Conservation (phyloP, 2,113 vertebrate genomes). For the Rafetus swinhoei region DNA sequence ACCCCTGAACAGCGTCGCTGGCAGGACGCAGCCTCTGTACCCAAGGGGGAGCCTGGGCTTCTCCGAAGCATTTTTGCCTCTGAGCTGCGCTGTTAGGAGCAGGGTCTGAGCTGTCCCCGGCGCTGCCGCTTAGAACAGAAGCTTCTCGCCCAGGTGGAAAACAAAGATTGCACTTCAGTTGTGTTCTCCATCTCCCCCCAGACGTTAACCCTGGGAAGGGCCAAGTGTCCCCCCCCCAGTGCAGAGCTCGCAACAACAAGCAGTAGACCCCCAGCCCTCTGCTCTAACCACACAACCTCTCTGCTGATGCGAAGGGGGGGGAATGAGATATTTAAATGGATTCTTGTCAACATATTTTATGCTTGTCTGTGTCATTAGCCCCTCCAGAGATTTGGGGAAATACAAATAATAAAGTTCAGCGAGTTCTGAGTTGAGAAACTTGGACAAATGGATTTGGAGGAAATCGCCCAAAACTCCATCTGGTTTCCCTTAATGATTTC, state of each 20-base stretch:
- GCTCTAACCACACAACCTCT: neutral
- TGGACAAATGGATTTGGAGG: conserved; percentile 2
- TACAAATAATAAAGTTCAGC: conserved; percentile 48
- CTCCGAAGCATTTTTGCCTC: neutral
- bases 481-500: conserved; percentile 56
- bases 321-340: neutral
- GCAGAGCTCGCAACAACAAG: rapidly evolving
- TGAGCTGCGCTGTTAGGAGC: neutral
- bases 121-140: neutral
- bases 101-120: neutral
- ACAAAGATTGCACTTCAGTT: neutral
- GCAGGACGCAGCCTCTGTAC: neutral
- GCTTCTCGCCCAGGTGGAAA: neutral
- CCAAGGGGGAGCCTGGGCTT: neutral
- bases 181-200: neutral
- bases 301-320: neutral
- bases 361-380: conserved; percentile 13
- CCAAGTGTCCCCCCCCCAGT: neutral
- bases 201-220: too few relatives aligned
- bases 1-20: neutral
- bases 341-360: neutral
- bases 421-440: conserved; percentile 36
- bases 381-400: conserved; percentile 58
- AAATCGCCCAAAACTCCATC: conserved; percentile 72
- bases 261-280: neutral